A percentile compares a stretch with the other conserved stretches of the same genome.
These are phyloP conservation scores for Brachystomella parvula DNA, from an alignment of 1,140 invertebrate species.

Conservation along the genomic window DNA sequence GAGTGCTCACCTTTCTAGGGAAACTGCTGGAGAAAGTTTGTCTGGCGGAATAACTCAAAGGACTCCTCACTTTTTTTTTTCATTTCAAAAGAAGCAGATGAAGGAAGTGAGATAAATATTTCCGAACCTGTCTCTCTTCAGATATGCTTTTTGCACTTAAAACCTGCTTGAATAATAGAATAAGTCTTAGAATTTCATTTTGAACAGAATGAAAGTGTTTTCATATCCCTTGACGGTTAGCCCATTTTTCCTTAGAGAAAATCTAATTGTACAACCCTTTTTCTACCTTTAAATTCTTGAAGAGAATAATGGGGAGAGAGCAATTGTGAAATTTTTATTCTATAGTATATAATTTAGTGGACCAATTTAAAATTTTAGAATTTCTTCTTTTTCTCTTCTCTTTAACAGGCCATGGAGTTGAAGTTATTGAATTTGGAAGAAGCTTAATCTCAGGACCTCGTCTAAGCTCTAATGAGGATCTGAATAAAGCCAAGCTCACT, in stretches of 20 bases:
- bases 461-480: background rate
- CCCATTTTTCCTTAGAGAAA: background rate
- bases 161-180: no score
- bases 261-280: no score
- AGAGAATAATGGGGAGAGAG: no score
- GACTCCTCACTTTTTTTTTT: background rate
- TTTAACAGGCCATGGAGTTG: no score
- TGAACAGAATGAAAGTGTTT: background rate
- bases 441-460: background rate
- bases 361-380: no score
- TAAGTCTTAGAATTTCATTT: no score
- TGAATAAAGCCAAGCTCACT: background rate
- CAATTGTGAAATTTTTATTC: no score
- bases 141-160: background rate
- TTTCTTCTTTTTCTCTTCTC: no score
- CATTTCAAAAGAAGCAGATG: background rate
- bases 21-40: background rate
- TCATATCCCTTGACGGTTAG: background rate
- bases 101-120: conserved; percentile 3
- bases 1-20: background rate
- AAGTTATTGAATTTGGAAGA: background rate
- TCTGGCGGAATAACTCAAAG: background rate
- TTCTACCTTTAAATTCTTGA: no score
- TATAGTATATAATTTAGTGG: no score
- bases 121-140: background rate